Conservation (phyloP, 2,113 vertebrate species). For the Alexandromys fortis region DNA sequence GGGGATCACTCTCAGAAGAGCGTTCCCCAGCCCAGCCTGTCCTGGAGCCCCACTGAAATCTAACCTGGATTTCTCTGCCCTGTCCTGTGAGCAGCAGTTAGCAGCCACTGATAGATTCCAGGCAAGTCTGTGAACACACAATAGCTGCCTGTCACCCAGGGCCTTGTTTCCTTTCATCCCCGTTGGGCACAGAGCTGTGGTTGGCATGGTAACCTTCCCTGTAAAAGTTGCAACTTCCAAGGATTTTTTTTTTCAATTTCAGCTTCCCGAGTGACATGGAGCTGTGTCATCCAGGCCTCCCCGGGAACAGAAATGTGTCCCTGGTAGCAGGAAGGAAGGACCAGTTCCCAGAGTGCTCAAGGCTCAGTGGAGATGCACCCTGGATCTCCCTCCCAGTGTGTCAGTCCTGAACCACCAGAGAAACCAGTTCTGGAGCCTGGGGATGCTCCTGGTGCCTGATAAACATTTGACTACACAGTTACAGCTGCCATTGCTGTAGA, state of each 20-base stretch:
- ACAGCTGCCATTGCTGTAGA: background rate
- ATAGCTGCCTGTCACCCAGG: slow-evolving; percentile 69
- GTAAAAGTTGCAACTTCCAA: slow-evolving; percentile 73
- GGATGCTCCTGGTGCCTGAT: background rate
- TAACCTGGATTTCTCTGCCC: slow-evolving; percentile 42
- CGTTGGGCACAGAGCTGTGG: slow-evolving; percentile 68
- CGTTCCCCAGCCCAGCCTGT: slow-evolving; percentile 51
- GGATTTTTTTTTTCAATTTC: slow-evolving; percentile 76
- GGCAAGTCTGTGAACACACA: slow-evolving; percentile 66
- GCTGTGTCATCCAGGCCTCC: slow-evolving; percentile 70
- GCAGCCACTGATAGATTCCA: slow-evolving; percentile 42
- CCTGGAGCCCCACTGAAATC: slow-evolving; percentile 47
- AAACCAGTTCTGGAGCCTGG: slow-evolving; percentile 40
- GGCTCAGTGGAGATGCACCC: slow-evolving; percentile 1
- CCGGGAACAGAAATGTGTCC: background rate
- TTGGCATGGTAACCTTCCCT: slow-evolving; percentile 82
- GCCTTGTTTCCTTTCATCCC: slow-evolving; percentile 76
- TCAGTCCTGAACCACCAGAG: background rate
- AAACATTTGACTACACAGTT: slow-evolving; percentile 28
- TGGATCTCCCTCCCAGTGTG: background rate
- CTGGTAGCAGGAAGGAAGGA: slow-evolving; percentile 31
- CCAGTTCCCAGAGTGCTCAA: slow-evolving; percentile 43
- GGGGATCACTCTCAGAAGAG: slow-evolving; percentile 64
- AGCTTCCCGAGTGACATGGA: slow-evolving; percentile 51
- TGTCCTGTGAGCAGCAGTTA: slow-evolving; percentile 34